Base-by-base conservation (phyloP, 92 coral and sea anemone species). In the Actinernus sp. region DNA sequence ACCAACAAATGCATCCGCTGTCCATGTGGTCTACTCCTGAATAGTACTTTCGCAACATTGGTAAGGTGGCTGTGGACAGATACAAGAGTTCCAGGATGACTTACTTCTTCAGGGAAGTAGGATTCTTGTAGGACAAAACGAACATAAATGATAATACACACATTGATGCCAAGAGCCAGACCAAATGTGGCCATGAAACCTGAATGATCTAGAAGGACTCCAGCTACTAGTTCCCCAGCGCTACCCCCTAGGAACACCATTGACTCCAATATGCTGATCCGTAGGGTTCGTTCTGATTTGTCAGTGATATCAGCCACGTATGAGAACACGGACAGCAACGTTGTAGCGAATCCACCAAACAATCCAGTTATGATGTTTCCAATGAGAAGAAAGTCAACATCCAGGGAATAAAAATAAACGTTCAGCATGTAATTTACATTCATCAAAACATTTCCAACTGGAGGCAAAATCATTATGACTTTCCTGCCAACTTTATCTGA, bases 401-500 rank as follows among this genome's bases (percentile, higher is more conserved):
- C 47, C 19, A 88, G 68, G 10, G 74, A 78, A 48, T 63, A 65
- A 52, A 82, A 93, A 53, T 75, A 74, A 43, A 73, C 88, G 23
- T 93, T 93, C 9, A 93, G 51, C 1, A 93, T 70, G 61, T 63
- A 47, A 36, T 70, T 91, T 22, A 93, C 47, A 37, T 86, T 73
- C 32, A 83, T 76, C n/a, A 91, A 46, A 13, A 64, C 74, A 32
- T 51, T 56, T 16, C 98, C 98, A 14, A 91, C 64, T 3, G 78
- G 84, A 14, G 98, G 97, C 17, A 93, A 53, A 47, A 79, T 26
- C 55, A 93, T 76, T 22, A 84, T 79, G 24, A 78, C 44, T 51
- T 88, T 88, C 26, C 98, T 82, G 3, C 98, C 98, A 34, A 91
- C 92, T 64, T 62, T 63, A 62, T 93, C 98, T 29, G 98, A 93